These are phyloP conservation scores for Lissocephala sabroskyi DNA, from an alignment of 2,888 invertebrate species.

Conservation along the genomic window DNA sequence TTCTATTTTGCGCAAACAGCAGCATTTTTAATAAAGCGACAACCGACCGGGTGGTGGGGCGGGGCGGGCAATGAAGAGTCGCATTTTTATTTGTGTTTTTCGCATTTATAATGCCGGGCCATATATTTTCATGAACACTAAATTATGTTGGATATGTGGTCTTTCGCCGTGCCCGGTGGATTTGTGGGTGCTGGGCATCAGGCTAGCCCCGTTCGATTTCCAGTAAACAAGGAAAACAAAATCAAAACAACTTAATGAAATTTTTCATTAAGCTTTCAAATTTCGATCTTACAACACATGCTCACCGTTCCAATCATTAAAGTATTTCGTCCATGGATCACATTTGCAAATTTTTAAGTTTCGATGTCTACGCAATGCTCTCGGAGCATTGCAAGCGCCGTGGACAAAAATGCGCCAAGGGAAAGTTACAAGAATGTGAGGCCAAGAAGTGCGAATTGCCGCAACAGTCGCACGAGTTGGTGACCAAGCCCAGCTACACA, in stretches of 20 bases:
- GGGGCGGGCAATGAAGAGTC: not conserved
- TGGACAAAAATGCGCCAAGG: too few species aligned
- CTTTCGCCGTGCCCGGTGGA: too few species aligned
- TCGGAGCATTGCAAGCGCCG: too few species aligned
- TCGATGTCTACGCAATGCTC: constrained; percentile 11
- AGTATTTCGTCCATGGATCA: constrained; percentile 15
- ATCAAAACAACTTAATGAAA: not conserved
- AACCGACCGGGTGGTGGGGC: constrained; percentile 4
- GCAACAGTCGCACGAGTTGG: not conserved
- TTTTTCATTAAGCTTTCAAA: not conserved
- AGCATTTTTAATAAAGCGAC: constrained; percentile 60
- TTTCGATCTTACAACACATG: not conserved
- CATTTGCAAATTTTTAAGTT: constrained; percentile 18
- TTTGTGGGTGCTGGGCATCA: not conserved
- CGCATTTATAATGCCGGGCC: constrained; percentile 53
- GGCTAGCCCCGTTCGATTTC: too few species aligned
- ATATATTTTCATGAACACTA: constrained; percentile 63
- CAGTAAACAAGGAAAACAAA: not conserved
- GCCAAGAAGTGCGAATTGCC: too few species aligned
- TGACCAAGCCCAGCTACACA: constrained; percentile 19
- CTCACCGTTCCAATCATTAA: not conserved
- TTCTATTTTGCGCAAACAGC: constrained; percentile 54
- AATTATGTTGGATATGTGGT: constrained; percentile 35
- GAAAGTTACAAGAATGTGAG: too few species aligned
- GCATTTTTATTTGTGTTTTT: constrained; percentile 53